Base-by-base conservation (phyloP, 2,888 invertebrate genomes). In the Acronicta aceris region DNA sequence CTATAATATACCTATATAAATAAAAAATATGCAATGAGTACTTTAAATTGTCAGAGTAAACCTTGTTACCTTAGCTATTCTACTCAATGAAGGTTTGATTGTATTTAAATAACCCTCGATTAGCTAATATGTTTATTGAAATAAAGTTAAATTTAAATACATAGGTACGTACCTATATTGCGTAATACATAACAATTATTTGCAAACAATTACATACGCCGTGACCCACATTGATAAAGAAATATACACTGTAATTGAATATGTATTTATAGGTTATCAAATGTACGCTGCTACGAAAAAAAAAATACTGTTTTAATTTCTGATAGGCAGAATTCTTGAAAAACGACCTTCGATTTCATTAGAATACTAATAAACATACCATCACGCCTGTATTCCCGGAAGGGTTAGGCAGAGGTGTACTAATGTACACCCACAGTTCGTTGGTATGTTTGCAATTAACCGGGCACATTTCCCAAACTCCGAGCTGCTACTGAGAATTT, bases 201-300 rank as follows among this genome's bases (percentile, higher is more conserved):
- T 59, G 65, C 76, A 76, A 56, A 77, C 65, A 78, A 78, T 76
- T 46, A 58, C 50, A 42, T 1, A 45, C 7, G 38, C 71, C 65
- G 58, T 78, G 79, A 77, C 76, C 76, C 42, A 71, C 8, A 66
- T 76, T 25, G 79, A 76, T 76, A 76, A 76, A 73, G 54, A 75
- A 65, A 66, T 67, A 54, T 51, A 65, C 50, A 50, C 46, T 30
- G 47, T 57, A 68, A 64, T 77, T 73, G 57, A 78, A 75, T 21
- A 65, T 50, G 40, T 66, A 69, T 72, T 64, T 73, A 65, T 65
- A 52, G 76, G 67, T 72, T 78, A 77, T 77, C 79, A 45, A 58
- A 54, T 21, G 49, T 21, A 21, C 17, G 27, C 30, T 52, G 70
- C 71, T 73, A 71, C 9, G 42, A 55, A 69, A 63, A 65, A n/a